A percentile compares a stretch with the other conserved stretches of the same genome.
phyloP scores from a whole-genome alignment of 2,113 vertebrate species.

The Globicephala melas region DNA sequence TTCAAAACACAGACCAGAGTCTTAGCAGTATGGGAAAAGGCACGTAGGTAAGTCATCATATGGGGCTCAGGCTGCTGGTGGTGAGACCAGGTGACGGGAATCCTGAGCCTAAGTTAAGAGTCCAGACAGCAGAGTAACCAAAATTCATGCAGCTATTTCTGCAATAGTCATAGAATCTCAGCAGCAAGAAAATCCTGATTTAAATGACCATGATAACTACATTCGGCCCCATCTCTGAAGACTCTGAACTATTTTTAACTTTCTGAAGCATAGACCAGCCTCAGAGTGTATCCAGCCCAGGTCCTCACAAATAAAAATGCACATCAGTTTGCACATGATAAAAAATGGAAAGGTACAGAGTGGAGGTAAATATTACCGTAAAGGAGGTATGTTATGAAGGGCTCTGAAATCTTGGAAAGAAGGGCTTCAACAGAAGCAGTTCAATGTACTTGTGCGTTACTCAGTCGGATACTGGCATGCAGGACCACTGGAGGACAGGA shows the following conservation, averaged over 20 bases:
- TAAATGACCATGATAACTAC: neutral
- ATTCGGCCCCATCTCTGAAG: neutral
- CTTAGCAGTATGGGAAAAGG: neutral
- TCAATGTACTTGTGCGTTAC: neutral
- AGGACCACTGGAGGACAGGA: neutral
- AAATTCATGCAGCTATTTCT: neutral
- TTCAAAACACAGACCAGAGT: neutral
- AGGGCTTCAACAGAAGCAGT: neutral
- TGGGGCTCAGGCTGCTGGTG: too few species aligned
- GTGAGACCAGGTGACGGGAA: neutral
- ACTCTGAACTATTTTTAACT: neutral
- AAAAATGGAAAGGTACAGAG: neutral
- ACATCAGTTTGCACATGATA: neutral
- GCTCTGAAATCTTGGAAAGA: neutral
- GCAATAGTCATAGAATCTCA: neutral
- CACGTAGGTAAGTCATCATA: neutral
- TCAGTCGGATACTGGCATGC: neutral
- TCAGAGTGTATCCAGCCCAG: neutral
- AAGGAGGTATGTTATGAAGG: neutral
- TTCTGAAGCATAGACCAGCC: neutral
- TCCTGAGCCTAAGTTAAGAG: neutral
- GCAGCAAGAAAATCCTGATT: neutral
- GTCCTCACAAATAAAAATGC: neutral
- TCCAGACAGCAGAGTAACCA: neutral
- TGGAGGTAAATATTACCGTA: neutral